phyloP scores from a whole-genome alignment of 1,140 invertebrate species.

The Drosophila ficusphila region DNA sequence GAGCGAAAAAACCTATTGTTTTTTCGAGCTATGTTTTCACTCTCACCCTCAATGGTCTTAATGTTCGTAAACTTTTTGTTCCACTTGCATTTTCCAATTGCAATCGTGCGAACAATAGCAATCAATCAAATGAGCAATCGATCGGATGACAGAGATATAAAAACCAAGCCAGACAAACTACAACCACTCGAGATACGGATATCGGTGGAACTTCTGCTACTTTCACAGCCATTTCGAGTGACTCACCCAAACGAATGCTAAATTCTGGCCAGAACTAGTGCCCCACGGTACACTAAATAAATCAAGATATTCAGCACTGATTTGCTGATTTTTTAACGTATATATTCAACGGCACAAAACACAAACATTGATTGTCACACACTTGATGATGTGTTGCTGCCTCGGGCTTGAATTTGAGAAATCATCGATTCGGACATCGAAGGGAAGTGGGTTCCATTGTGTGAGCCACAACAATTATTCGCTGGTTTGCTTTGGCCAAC shows the following conservation, averaged over 20 bases:
- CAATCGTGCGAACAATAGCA: slow-evolving; percentile 13
- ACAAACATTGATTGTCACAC: not conserved
- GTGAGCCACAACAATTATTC: slow-evolving; percentile 41
- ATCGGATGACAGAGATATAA: slow-evolving; percentile 25
- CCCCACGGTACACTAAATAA: slow-evolving; percentile 4
- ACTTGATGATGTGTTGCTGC: slow-evolving; percentile 6
- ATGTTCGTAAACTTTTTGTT: slow-evolving; percentile 27
- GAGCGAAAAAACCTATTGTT: not conserved
- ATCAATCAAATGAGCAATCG: slow-evolving; percentile 42
- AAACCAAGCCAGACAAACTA: not conserved
- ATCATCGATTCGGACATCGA: slow-evolving; percentile 13
- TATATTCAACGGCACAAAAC: slow-evolving; percentile 24
- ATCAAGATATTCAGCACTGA: not conserved
- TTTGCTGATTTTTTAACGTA: not conserved
- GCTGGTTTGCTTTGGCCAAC: slow-evolving; percentile 40
- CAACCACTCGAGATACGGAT: slow-evolving; percentile 1
- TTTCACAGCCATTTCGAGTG: slow-evolving; percentile 49
- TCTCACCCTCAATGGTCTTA: slow-evolving; percentile 27
- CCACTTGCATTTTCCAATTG: slow-evolving; percentile 33
- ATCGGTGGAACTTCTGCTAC: slow-evolving; percentile 10
- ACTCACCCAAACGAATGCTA: slow-evolving; percentile 22
- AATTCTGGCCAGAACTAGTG: not conserved
- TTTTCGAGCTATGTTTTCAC: slow-evolving; percentile 10
- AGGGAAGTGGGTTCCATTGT: slow-evolving; percentile 34
- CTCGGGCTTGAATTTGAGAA: slow-evolving; percentile 2